Percentiles rank a stretch among this genome's conserved stretches.
Conservation (phyloP, 2,113 vertebrate species). For the Scytalopus superciliaris region DNA sequence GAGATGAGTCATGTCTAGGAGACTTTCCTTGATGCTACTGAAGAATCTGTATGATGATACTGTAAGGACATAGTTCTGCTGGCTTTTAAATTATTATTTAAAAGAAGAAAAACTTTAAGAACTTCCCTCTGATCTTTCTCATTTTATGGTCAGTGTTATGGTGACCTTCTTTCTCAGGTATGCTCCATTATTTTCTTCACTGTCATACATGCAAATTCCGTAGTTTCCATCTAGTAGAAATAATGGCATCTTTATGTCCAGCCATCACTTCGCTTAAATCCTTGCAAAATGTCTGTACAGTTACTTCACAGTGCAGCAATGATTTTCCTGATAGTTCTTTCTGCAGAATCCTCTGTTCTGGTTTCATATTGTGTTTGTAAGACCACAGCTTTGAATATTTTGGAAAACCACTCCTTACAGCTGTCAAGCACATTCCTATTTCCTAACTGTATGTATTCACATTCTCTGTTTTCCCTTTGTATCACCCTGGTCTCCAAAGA, state of each 20-base stretch:
- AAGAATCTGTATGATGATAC: not conserved
- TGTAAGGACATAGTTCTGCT: not conserved
- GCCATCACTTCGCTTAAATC: not conserved
- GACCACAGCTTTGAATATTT: not conserved
- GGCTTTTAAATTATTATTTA: not conserved
- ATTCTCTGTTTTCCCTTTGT: not conserved
- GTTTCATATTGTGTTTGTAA: not conserved
- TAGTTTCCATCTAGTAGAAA: not conserved
- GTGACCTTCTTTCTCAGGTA: not conserved
- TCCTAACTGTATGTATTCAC: not conserved
- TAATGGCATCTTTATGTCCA: not conserved
- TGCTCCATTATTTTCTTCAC: not conserved
- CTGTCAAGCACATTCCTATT: not conserved
- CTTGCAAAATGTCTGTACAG: not conserved
- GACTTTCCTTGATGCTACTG: not conserved
- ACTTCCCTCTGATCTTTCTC: not conserved
- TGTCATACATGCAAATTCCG: not conserved
- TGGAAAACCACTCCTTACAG: not conserved
- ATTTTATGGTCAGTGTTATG: not conserved
- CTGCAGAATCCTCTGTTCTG: not conserved
- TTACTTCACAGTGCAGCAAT: not conserved
- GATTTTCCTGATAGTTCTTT: not conserved
- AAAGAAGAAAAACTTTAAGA: not conserved
- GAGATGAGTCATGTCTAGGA: not conserved
- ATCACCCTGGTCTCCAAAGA: not conserved